Percentiles rank a stretch among this genome's conserved stretches.
Conservation (phyloP, 2,797 vertebrate genomes). For the Lagocephalus sceleratus region DNA sequence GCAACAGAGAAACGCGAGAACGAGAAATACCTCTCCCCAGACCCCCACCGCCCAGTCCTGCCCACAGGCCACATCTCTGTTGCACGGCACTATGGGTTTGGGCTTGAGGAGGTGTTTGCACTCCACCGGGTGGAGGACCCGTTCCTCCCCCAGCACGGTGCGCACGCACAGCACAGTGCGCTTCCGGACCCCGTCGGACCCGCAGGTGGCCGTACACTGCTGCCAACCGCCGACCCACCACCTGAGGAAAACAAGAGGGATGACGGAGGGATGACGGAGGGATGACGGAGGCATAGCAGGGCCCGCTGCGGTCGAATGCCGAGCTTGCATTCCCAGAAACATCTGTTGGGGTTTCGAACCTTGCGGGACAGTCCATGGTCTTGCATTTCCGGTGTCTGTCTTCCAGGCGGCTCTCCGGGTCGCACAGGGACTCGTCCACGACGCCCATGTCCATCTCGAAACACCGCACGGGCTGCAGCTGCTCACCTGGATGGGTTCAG, state of each 20-base stretch:
- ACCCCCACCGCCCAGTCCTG: slow-evolving; percentile 87
- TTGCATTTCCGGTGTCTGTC: slow-evolving; percentile 85
- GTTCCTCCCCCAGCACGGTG: slow-evolving; percentile 85
- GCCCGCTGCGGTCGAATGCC: too few species aligned
- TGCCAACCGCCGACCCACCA: slow-evolving; percentile 99
- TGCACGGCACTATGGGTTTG: slow-evolving; percentile 85
- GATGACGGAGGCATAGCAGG: too few species aligned
- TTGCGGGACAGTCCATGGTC: slow-evolving; percentile 87
- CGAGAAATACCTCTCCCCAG: slow-evolving; percentile 84
- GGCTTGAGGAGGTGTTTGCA: slow-evolving; percentile 91
- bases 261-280: neutral
- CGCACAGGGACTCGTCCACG: slow-evolving; percentile 86
- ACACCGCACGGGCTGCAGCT: slow-evolving; percentile 82
- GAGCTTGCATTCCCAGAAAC: too few species aligned
- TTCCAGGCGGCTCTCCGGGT: slow-evolving; percentile 78
- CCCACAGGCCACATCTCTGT: slow-evolving; percentile 88
- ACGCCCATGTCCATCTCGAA: slow-evolving; percentile 78
- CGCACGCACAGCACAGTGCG: slow-evolving; percentile 90
- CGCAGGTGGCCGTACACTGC: slow-evolving; percentile 86
- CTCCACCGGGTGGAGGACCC: slow-evolving; percentile 81
- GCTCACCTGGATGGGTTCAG: slow-evolving; percentile 74
- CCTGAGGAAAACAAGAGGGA: slow-evolving; percentile 61
- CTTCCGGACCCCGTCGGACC: slow-evolving; percentile 82
- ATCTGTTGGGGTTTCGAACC: slow-evolving; percentile 64
- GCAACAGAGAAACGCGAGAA: neutral